Evolutionary conservation across 2,113 vertebrate species (phyloP), one percentile per base, ranked within the genome.

Genomic region (Lota lota): DNA sequence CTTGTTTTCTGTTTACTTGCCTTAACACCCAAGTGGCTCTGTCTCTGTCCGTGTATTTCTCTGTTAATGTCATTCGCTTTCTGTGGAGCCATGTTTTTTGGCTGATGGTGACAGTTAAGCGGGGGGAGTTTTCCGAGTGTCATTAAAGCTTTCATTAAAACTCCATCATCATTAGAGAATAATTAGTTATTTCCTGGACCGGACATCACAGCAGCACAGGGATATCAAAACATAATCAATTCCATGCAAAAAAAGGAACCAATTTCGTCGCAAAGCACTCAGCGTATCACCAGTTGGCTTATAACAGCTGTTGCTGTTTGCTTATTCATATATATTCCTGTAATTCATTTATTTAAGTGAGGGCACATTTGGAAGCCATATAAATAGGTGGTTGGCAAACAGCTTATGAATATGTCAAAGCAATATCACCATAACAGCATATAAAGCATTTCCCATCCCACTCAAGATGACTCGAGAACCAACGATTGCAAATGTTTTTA

Each of bases 91-190:
- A 47, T 56, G 61, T 2, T 79, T 72, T 81, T 75, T 80, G 76
- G 79, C 83, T 80, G 68, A 80, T 54, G 18, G 53, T 69, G 66
- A 70, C 54, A 75, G 84, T 84, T 78, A 47, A 78, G 74, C 63
- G 72, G 79, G 79, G 71, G 79, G 73, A 47, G 40, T 47, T 47
- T 82, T 74, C 64, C 74, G 78, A 75, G 75, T 76, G 83, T 79
- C 87, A 90, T 90, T 90, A 91, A 84, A 47, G 77, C 79, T 81
- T 77, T 86, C 88, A 88, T 92, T 91, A 91, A 90, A 90, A 85
- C 66, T 57, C 73, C 84, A 92, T 91, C 81, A 91, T 89, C 89
- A 85, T 92, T 90, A 90, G 78, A 84, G 59, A 64, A 78, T 74
- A 79, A 88, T 89, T 85, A 83, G 75, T 83, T 75, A 63, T 82